These are phyloP conservation scores for Pygmarrhopalites habei DNA, from an alignment of 1,140 invertebrate species.

Conservation along the genomic window DNA sequence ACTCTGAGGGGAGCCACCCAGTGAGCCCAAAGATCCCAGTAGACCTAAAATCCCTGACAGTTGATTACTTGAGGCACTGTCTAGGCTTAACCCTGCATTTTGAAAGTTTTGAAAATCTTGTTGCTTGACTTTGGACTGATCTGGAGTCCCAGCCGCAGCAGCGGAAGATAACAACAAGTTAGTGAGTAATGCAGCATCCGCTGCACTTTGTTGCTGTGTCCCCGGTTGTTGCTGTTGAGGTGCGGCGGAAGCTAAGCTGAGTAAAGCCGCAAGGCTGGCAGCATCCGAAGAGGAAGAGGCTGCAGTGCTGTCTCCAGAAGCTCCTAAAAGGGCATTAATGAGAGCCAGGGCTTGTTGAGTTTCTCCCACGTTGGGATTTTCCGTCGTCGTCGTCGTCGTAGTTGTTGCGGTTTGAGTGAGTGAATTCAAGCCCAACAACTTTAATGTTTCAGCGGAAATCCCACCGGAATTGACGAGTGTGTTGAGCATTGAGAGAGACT, in stretches of 20 bases:
- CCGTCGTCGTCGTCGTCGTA: neutral
- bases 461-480: conserved; percentile 3
- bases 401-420: neutral
- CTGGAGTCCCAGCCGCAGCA: neutral
- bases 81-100: conserved; percentile 13
- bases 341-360: neutral
- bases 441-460: neutral
- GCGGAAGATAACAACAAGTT: conserved; percentile 19
- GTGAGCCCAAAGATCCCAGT: conserved; percentile 23
- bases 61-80: conserved; percentile 23
- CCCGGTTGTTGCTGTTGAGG: neutral
- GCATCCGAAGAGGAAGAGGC: neutral
- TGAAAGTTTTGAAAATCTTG: conserved; percentile 21
- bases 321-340: neutral
- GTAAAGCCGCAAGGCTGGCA: neutral
- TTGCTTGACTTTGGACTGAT: conserved; percentile 7
- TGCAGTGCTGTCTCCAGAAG: neutral
- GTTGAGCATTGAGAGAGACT: conserved; percentile 15
- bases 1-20: conserved; percentile 15
- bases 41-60: conserved; percentile 18
- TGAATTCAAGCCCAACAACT: neutral
- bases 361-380: neutral
- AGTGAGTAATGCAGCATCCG: conserved; percentile 11
- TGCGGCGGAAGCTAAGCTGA: conserved; percentile 13
- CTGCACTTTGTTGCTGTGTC: neutral